Base-by-base conservation (phyloP, 2,797 vertebrate genomes). In the Telmatherina bonti region DNA sequence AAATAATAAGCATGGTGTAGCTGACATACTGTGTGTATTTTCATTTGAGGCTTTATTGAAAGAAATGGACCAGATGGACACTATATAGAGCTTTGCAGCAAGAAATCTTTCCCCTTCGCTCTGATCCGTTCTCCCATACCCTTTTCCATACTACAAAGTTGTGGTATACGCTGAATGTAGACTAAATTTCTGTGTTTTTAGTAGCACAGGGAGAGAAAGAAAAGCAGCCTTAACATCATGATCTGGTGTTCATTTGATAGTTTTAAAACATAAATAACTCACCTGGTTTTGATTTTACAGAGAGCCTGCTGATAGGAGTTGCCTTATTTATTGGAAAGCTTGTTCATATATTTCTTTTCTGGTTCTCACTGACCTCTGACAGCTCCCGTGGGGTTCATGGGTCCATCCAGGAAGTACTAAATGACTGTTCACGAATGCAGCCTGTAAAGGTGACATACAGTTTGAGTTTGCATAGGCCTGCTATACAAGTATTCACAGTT, bases 291-390 rank as follows among this genome's bases (percentile, higher is more conserved):
- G 83, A 94, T 94, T 96, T 87, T 55, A 86, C 63, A 74, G 87
- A 82, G 78, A 35, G 88, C 89, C 90, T 82, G 83, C 92, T 85
- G 92, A 89, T 94, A 89, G 85, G 88, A 91, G 89, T 93, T 93
- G 90, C 91, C 88, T 89, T 90, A 89, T 94, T 95, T 94, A 95
- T 95, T 95, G 90, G 93, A 92, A 93, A 88, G 87, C 89, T 86
- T 94, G 93, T 94, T 94, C 92, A 72, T 93, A 91, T 94, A 93
- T 94, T 89, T 88, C 83, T 81, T 79, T 81, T 81, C 81, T 76
- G 11, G 82, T 91, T 85, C 84, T 76, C 54, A 49, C 89, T 92
- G 91, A 93, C 93, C 92, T 91, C 87, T 90, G 89, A 90, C 84
- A 87, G 83, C 83, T 93, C 92, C 89, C 89, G 69, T 57, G 90